phyloP scores from a whole-genome alignment of 30 jellyfish, hydroid and myxozoan genomes.

The Haliclystus octoradiatus region DNA sequence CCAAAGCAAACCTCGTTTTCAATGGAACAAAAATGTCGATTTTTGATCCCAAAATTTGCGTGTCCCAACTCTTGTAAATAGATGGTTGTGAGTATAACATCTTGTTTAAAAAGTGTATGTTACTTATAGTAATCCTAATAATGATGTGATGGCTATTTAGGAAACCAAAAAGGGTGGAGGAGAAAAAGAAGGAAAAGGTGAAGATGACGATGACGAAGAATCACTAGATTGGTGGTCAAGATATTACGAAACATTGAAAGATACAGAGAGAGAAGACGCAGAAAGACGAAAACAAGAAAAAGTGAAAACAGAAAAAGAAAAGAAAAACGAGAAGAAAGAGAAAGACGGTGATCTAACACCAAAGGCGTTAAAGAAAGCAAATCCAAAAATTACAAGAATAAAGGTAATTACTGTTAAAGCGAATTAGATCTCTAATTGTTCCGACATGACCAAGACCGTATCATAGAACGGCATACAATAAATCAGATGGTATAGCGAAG shows the following conservation, averaged over 20 bases:
- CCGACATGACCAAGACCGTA: no score
- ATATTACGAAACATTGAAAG: constrained; percentile 86
- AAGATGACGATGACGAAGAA: constrained; percentile 92
- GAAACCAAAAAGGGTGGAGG: background rate
- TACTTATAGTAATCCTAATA: no score
- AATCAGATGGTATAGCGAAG: no score
- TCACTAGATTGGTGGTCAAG: constrained; percentile 98
- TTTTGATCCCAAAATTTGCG: no score
- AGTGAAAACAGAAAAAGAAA: constrained; percentile 24
- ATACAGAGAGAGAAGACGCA: constrained; percentile 66
- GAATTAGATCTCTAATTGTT: no score
- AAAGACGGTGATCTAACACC: constrained; percentile 49
- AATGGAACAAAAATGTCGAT: no score
- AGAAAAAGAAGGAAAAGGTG: constrained; percentile 15
- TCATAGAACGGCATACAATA: no score
- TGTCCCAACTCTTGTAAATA: no score
- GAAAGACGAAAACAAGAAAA: constrained; percentile 48
- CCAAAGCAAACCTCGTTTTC: no score
- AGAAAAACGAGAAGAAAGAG: constrained; percentile 64
- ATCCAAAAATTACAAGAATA: constrained; percentile 85
- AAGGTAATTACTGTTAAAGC: constrained; percentile 32
- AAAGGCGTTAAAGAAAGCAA: constrained; percentile 49
- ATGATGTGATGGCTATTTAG: no score
- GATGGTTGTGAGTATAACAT: no score
- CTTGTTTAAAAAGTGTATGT: no score